Base-by-base conservation (phyloP, 2,888 invertebrate genomes). In the Microctonus hyperodae region DNA sequence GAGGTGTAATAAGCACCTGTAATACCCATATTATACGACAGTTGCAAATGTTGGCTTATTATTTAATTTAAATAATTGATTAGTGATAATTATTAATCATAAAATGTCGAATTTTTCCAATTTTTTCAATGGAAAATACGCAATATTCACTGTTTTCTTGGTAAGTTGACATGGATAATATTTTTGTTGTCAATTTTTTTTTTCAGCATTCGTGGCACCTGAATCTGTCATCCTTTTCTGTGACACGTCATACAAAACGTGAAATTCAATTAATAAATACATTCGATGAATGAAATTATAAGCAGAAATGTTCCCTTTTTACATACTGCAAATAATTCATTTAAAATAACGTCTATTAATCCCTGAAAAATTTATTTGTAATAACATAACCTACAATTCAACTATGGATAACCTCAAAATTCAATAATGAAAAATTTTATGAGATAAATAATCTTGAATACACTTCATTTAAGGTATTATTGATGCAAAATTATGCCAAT, bases 401-500 rank as follows among this genome's bases (percentile, higher is more conserved):
- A 16, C 6, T 16, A 7, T 20, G 5, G 0, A 44, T 44, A 7
- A 44, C n/a, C 20, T 20, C 16, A 5, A 10, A n/a, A n/a, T n/a
- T 35, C 9, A 35, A 10, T 35, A 5, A 10, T 10, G 35, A 35
- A 10, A 35, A 4, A 9, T 10, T 1, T 35, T 9, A 35, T 35
- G 35, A 35, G 3, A 9, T 35, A 35, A 1, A 9, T 9, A 1
- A 35, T 35, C 10, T 5, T 9, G 35, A 35, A 35, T 5, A 10
- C 10, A 35, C 10, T 25, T 35, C 13, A 13, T 37, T 58, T 5
- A 33, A 78, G 78, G 71, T 74, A 62, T 71, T 72, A 67, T 63
- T 75, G 68, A 74, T 75, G 48, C 72, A 90, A 83, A 91, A 91
- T 82, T 92, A 92, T 73, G 91, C 90, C 72, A 89, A 92, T 86